These are phyloP conservation scores for Brenthis ino DNA, from an alignment of 2,888 invertebrate species.

Conservation along the genomic window DNA sequence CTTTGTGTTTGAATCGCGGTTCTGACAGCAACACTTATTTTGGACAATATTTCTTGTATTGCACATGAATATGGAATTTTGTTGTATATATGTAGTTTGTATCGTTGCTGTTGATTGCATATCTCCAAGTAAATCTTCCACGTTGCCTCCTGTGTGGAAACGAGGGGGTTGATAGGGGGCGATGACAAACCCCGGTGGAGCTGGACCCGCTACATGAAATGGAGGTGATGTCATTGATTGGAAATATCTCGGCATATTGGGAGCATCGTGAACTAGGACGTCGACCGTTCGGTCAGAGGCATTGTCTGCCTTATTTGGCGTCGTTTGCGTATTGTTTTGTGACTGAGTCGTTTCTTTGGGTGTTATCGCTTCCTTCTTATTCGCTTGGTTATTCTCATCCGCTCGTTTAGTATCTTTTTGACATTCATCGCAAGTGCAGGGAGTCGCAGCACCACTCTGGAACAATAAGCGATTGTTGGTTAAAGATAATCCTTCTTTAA, in stretches of 20 bases:
- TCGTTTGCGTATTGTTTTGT: slow-evolving; percentile 51
- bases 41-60: slow-evolving; percentile 72
- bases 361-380: slow-evolving; percentile 48
- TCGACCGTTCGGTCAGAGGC: slow-evolving; percentile 68
- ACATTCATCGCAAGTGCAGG: slow-evolving; percentile 76
- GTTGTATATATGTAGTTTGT: slow-evolving; percentile 74
- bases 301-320: slow-evolving; percentile 60
- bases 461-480: slow-evolving; percentile 46
- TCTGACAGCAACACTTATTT: slow-evolving; percentile 71
- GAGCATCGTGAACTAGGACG: slow-evolving; percentile 74
- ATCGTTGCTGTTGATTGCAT: slow-evolving; percentile 79
- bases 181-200: slow-evolving; percentile 72
- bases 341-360: slow-evolving; percentile 47
- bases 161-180: slow-evolving; percentile 68
- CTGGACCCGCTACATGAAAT: slow-evolving; percentile 65
- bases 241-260: slow-evolving; percentile 71
- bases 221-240: slow-evolving; percentile 71
- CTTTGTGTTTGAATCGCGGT: slow-evolving; percentile 47
- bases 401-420: slow-evolving; percentile 52
- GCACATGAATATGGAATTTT: slow-evolving; percentile 79
- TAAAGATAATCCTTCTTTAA: background rate
- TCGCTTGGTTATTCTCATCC: slow-evolving; percentile 44
- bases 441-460: slow-evolving; percentile 73
- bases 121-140: slow-evolving; percentile 86
- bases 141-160: slow-evolving; percentile 84